These are phyloP conservation scores for Oeneis ivallda DNA, from an alignment of 2,888 invertebrate genomes.

Conservation along the genomic window DNA sequence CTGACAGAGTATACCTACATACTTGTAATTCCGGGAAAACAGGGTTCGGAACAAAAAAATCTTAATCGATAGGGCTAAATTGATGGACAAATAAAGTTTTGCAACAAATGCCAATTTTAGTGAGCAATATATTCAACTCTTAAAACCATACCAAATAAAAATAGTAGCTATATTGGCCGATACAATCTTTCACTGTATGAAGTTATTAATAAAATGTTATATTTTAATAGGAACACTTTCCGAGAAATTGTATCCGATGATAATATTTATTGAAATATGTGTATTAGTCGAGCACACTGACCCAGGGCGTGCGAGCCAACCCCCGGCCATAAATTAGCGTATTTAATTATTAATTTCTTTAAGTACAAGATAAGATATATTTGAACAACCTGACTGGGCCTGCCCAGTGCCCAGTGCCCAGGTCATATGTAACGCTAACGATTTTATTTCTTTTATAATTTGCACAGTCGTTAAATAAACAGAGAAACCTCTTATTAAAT, in stretches of 20 bases:
- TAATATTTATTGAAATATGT: constrained; percentile 67
- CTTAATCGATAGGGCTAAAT: neutral
- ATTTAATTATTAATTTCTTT: constrained; percentile 79
- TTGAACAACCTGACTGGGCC: constrained; percentile 70
- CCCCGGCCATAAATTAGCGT: constrained; percentile 69
- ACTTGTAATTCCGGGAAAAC: too few species aligned
- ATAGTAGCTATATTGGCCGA: constrained; percentile 20
- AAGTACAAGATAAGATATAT: constrained; percentile 75
- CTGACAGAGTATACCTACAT: too few species aligned
- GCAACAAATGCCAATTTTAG: neutral
- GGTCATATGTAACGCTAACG: constrained; percentile 75
- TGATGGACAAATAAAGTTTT: neutral
- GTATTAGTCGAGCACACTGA: constrained; percentile 53
- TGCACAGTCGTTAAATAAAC: constrained; percentile 51
- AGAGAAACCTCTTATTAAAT: constrained; percentile 11
- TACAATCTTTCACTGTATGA: constrained; percentile 33
- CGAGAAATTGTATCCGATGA: constrained; percentile 60
- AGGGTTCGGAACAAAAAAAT: too few species aligned
- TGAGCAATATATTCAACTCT: neutral
- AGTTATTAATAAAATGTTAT: constrained; percentile 40
- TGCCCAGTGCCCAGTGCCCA: constrained; percentile 69
- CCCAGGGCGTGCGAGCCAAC: constrained; percentile 43
- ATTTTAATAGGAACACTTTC: constrained; percentile 42
- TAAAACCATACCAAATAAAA: constrained; percentile 12
- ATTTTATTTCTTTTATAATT: constrained; percentile 76